Percentiles rank a stretch among this genome's conserved stretches.
Conservation (phyloP, 92 coral and sea anemone species). For the Zoanthus solanderi region DNA sequence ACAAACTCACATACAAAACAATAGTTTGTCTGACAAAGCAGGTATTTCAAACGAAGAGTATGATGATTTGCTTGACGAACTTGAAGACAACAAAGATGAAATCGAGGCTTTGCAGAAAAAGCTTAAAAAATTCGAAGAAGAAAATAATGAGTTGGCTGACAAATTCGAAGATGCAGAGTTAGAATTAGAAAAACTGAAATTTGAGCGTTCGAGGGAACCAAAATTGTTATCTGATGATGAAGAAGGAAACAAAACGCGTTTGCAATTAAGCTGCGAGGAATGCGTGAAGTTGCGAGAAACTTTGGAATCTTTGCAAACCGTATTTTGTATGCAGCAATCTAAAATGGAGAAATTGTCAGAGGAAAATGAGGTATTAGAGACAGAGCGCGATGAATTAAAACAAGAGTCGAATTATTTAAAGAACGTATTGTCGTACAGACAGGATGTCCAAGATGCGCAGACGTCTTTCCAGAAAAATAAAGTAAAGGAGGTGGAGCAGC, state of each 20-base stretch:
- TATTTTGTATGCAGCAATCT: conserved; percentile 56
- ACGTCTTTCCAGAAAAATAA: conserved; percentile 63
- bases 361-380: conserved; percentile 73
- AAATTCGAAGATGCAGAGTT: conserved; percentile 27
- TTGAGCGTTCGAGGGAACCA: conserved; percentile 3
- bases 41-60: conserved; percentile 59
- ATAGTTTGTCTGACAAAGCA: conserved; percentile 44
- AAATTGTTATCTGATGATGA: background rate
- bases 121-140: conserved; percentile 33
- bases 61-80: conserved; percentile 60
- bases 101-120: conserved; percentile 47
- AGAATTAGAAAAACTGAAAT: conserved; percentile 31
- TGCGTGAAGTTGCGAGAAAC: conserved; percentile 67
- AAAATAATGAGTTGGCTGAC: conserved; percentile 32
- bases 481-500: conserved; percentile 74
- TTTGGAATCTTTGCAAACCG: conserved; percentile 51
- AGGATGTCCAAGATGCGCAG: conserved; percentile 85
- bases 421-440: conserved; percentile 92
- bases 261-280: conserved; percentile 61
- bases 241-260: background rate
- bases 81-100: conserved; percentile 68
- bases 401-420: conserved; percentile 92
- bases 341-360: conserved; percentile 70
- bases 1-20: conserved; percentile 12
- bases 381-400: conserved; percentile 77